Evolutionary conservation across 2,113 vertebrate species (phyloP), one percentile per base, ranked within the genome.

Genomic region (Psittacus erithacus): DNA sequence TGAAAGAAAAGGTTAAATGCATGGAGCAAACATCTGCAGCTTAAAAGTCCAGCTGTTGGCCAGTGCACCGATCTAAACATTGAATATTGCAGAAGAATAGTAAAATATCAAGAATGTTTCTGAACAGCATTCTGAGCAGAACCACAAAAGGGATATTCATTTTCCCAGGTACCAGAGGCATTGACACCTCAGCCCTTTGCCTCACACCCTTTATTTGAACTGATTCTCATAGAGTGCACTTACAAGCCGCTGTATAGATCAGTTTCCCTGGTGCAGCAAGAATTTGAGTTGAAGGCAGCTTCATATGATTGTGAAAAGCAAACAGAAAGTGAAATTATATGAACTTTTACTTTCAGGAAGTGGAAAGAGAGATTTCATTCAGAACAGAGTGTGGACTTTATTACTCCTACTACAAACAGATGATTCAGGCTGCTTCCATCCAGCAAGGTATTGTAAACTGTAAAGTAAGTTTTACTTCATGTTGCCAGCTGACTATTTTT

Each of bases 351-450:
- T 98, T 98, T 63, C 98, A 99, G 99, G 99, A 99, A 96, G 99
- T 99, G 1, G 99, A 99, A 97, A 98, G 99, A 88, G 99, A 99
- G 96, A 99, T 99, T 97, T 99, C 99, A 47, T 99, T 99, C 98
- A 98, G 99, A 96, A 99, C 99, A 0, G 99, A 99, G 93, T 99
- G 99, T 71, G 99, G 99, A 92, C 98, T 99, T 17, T 99, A 99
- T 98, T 99, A 99, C 94, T 99, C 99, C 14, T 99, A 99, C 98
- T 99, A 99, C 98, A 99, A 99, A 91, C 98, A 99, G 96, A 99
- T 99, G 99, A 94, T 99, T 85, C 98, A 98, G 76, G 99, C 99
- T 43, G 98, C 99, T 6, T 99, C 99, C 82, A 98, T 99, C 93
- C 96, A 97, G 70, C 98, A 99, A 99, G 99, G 99, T 99, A 99